phyloP scores from a whole-genome alignment of 2,888 invertebrate genomes.

The Junonia oenone region DNA sequence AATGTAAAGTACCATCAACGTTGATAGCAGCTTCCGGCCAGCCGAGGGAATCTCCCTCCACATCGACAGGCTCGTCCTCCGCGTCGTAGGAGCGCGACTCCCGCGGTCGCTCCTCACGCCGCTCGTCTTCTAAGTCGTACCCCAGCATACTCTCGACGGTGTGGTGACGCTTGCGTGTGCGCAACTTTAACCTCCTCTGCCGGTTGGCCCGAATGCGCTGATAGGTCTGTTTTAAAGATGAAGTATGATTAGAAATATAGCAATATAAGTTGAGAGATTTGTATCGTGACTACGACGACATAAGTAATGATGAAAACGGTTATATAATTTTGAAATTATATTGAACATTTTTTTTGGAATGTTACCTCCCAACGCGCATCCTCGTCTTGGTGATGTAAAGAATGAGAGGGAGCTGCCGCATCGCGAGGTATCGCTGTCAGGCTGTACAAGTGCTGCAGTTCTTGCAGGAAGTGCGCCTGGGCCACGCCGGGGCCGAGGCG shows the following conservation, averaged over 20 bases:
- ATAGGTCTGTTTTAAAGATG: conserved; percentile 53
- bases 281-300: no score
- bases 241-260: background rate
- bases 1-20: conserved; percentile 55
- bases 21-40: conserved; percentile 70
- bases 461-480: conserved; percentile 73
- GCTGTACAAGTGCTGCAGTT: conserved; percentile 72
- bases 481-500: conserved; percentile 73
- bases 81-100: conserved; percentile 62
- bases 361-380: conserved; percentile 75
- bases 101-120: conserved; percentile 65
- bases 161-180: conserved; percentile 75
- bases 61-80: conserved; percentile 74
- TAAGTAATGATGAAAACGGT: no score
- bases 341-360: background rate
- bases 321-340: no score
- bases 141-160: conserved; percentile 77
- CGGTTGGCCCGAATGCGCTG: conserved; percentile 75
- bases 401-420: conserved; percentile 52
- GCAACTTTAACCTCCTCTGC: conserved; percentile 69
- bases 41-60: conserved; percentile 72
- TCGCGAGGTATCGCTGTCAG: conserved; percentile 70
- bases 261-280: no score
- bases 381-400: conserved; percentile 70
- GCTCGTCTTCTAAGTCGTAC: conserved; percentile 68